Evolutionary conservation across 2,797 vertebrate genomes (phyloP), one percentile per base, ranked within the genome.

Genomic region (Chelon auratus): DNA sequence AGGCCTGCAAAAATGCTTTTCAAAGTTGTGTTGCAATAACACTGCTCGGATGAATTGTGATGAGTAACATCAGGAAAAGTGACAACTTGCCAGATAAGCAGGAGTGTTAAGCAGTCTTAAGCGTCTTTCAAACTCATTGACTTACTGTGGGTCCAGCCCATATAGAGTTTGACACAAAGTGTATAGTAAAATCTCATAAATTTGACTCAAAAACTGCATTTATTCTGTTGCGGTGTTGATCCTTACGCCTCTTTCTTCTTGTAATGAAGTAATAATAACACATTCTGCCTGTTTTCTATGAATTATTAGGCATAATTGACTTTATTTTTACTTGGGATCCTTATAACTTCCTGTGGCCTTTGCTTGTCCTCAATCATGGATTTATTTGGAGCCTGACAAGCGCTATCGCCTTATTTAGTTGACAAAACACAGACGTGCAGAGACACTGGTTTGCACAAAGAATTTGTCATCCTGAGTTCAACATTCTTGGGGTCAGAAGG

Each of bases 401-500:
- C 11, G 17, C 43, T 15, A 74, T 50, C 30, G 6, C 17, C 45
- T 3, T 20, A 9, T 48, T 9, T 17, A 39, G 40, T 11, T 30
- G 59, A 69, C n/a, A 60, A 6, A 33, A 33, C 7, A 33, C 5
- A 33, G 30, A 33, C 50, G 52, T 68, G 66, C 9, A 8, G 58
- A 67, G 81, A 59, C 15, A 45, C 55, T 30, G 71, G 60, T 72
- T 33, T 74, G 22, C 5, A 24, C 47, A 69, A 90, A 81, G 62
- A 78, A 89, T 84, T 62, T 88, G 36, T 67, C 80, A 56, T 57
- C 58, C 18, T 1, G 17, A 62, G 84, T 83, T 91, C 60, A 89
- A 84, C 74, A 87, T 87, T 90, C 72, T 75, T 84, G 80, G 83
- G 89, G 87, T 87, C 77, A 71, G 50, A 78, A 58, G 20, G 43